These are phyloP conservation scores for Lithophane leautieri DNA, from an alignment of 2,888 invertebrate species.

Conservation along the genomic window DNA sequence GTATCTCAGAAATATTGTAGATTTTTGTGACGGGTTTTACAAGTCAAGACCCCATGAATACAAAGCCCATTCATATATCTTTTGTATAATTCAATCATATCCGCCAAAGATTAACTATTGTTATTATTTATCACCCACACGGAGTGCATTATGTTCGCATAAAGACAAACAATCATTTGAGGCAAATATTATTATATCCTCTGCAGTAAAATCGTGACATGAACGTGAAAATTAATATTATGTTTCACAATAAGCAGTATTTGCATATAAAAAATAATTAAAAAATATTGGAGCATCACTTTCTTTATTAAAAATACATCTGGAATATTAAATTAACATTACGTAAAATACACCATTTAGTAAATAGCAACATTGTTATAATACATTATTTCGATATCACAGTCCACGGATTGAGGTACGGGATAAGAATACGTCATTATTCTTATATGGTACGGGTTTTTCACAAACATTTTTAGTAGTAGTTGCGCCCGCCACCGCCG, in stretches of 20 bases:
- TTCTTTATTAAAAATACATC: conserved; percentile 56
- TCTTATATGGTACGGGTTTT: conserved; percentile 67
- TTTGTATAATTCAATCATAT: neutral
- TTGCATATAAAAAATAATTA: neutral
- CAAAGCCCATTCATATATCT: neutral
- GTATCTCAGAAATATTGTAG: neutral
- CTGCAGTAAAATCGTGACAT: neutral
- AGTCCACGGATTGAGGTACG: conserved; percentile 83
- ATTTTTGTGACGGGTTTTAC: neutral
- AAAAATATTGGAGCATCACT: conserved; percentile 33
- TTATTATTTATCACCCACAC: neutral
- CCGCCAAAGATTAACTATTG: neutral
- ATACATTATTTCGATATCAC: conserved; percentile 79
- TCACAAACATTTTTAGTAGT: conserved; percentile 53
- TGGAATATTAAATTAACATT: conserved; percentile 39
- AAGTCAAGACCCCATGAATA: neutral
- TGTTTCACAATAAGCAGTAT: neutral
- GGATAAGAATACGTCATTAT: conserved; percentile 33
- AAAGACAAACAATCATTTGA: neutral
- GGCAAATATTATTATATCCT: conserved; percentile 4
- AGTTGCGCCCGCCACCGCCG: conserved; percentile 68
- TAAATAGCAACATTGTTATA: conserved; percentile 66
- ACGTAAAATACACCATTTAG: conserved; percentile 63
- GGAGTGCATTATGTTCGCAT: neutral
- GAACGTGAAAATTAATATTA: neutral